phyloP scores from a whole-genome alignment of 2,888 invertebrate species.

The Netelia inedita region DNA sequence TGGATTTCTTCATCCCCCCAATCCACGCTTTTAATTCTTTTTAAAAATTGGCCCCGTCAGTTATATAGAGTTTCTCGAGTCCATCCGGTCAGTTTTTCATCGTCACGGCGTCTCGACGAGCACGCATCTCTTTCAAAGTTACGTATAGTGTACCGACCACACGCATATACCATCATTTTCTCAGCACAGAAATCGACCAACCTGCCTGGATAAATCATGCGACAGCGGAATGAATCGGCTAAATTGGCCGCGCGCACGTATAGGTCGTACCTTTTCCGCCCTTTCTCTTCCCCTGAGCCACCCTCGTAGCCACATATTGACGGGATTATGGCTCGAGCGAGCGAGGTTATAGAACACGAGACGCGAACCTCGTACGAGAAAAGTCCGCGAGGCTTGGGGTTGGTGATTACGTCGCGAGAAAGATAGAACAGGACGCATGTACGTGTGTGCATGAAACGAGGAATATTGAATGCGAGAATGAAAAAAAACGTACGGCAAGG shows the following conservation, averaged over 20 bases:
- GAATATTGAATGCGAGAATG: slow-evolving; percentile 35
- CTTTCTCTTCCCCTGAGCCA: slow-evolving; percentile 24
- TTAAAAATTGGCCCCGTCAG: background rate
- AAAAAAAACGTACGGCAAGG: slow-evolving; percentile 36
- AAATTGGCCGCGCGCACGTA: slow-evolving; percentile 82
- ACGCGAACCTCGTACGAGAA: slow-evolving; percentile 36
- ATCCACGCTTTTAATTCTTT: too few relatives aligned
- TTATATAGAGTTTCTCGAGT: slow-evolving; percentile 19
- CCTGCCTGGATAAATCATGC: slow-evolving; percentile 79
- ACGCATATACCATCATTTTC: slow-evolving; percentile 38
- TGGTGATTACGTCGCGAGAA: slow-evolving; percentile 56
- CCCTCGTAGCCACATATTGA: slow-evolving; percentile 4
- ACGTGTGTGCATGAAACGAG: background rate
- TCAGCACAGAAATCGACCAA: slow-evolving; percentile 54
- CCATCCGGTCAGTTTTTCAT: slow-evolving; percentile 58
- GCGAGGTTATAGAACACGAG: slow-evolving; percentile 55
- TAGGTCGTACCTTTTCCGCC: slow-evolving; percentile 35
- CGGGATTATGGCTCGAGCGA: slow-evolving; percentile 14
- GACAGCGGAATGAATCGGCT: slow-evolving; percentile 82
- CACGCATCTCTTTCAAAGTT: slow-evolving; percentile 29
- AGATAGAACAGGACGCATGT: slow-evolving; percentile 4
- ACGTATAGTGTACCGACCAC: background rate
- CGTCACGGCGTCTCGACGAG: slow-evolving; percentile 42
- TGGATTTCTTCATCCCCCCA: too few relatives aligned
- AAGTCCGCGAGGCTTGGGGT: slow-evolving; percentile 60